phyloP scores from a whole-genome alignment of 2,113 vertebrate species.

The Toxotes chatareus region DNA sequence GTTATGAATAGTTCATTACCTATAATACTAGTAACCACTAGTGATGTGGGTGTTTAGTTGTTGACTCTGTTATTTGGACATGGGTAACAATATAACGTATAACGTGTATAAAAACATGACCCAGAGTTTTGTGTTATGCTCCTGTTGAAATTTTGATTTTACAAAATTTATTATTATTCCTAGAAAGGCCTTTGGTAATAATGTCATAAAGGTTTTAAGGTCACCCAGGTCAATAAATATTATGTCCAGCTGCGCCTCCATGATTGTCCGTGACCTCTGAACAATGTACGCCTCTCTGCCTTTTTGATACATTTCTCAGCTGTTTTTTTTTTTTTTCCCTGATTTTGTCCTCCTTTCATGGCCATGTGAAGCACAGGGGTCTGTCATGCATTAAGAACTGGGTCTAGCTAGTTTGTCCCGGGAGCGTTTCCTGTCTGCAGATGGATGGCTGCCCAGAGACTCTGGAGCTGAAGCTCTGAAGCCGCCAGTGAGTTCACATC shows the following conservation, averaged over 20 bases:
- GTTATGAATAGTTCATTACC: too few species aligned
- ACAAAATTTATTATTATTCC: background rate
- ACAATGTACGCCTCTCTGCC: constrained; percentile 25
- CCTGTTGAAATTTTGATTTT: background rate
- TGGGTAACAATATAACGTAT: background rate
- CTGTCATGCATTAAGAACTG: constrained; percentile 70
- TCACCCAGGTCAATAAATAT: constrained; percentile 35
- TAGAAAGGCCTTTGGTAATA: constrained; percentile 7
- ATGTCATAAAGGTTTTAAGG: constrained; percentile 5
- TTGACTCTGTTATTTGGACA: background rate
- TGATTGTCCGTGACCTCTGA: constrained; percentile 3
- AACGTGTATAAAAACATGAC: background rate
- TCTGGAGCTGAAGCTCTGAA: constrained; percentile 44
- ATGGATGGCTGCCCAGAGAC: constrained; percentile 65
- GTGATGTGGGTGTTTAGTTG: background rate
- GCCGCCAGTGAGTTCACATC: constrained; percentile 52
- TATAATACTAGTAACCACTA: too few species aligned
- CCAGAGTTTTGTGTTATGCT: background rate
- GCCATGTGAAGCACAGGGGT: constrained; percentile 48
- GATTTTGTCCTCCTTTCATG: constrained; percentile 19
- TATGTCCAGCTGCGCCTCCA: constrained; percentile 14
- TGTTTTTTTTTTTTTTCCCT: background rate
- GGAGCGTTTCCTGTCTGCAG: constrained; percentile 71
- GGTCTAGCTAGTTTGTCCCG: constrained; percentile 60
- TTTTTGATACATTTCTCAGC: constrained; percentile 25